Percentiles rank a stretch among this genome's conserved stretches.
phyloP scores from a whole-genome alignment of 2,888 invertebrate genomes.

The Dasypolia templi region DNA sequence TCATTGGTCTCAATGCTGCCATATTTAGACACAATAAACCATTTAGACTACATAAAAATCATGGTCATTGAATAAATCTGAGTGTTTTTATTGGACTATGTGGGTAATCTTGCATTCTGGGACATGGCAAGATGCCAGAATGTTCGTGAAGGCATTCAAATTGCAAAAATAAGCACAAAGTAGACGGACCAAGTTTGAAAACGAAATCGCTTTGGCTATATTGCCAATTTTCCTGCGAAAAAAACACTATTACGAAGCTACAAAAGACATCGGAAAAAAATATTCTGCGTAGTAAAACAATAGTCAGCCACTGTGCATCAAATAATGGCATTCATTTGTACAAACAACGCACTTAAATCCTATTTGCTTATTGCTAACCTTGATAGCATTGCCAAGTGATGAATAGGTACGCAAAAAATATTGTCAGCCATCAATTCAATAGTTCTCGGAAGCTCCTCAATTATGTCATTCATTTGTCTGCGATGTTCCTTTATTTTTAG shows the following conservation, averaged over 20 bases:
- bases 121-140: constrained; percentile 3
- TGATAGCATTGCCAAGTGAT: constrained; percentile 49
- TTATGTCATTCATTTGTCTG: constrained; percentile 50
- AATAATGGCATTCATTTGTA: constrained; percentile 36
- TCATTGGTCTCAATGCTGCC: constrained; percentile 55
- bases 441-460: constrained; percentile 34
- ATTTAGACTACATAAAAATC: constrained; percentile 33
- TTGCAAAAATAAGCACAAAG: constrained; percentile 1
- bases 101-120: constrained; percentile 27
- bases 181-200: constrained; percentile 3
- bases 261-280: constrained; percentile 20
- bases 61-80: constrained; percentile 31
- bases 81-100: constrained; percentile 31
- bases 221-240: constrained; percentile 1
- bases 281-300: constrained; percentile 18
- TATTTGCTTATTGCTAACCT: constrained; percentile 55
- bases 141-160: not conserved
- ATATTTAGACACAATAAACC: constrained; percentile 57
- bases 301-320: constrained; percentile 36
- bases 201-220: not conserved
- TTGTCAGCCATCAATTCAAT: constrained; percentile 21
- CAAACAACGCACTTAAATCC: constrained; percentile 56
- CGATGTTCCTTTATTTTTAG: constrained; percentile 27
- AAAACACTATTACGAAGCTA: not conserved
- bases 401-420: constrained; percentile 43